Percentiles rank a stretch among this genome's conserved stretches.
Conservation (phyloP, 2,888 invertebrate genomes). For the Chorisops tibialis region DNA sequence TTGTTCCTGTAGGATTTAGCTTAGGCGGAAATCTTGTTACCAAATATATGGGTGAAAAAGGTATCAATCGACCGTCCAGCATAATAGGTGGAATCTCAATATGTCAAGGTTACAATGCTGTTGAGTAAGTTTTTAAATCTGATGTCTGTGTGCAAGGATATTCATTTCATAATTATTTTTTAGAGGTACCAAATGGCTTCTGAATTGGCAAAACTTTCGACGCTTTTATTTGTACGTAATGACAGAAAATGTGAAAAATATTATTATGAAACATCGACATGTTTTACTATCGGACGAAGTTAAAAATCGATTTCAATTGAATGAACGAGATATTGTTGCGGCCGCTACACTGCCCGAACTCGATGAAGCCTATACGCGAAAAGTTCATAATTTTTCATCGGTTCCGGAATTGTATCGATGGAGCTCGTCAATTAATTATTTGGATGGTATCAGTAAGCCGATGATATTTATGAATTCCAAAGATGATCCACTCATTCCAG, state of each 20-base stretch:
- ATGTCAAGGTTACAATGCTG: conserved; percentile 91
- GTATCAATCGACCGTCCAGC: conserved; percentile 60
- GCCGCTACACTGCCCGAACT: conserved; percentile 84
- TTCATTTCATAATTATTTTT: background rate
- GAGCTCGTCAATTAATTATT: conserved; percentile 79
- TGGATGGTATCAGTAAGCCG: conserved; percentile 75
- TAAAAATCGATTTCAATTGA: conserved; percentile 64
- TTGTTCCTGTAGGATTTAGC: conserved; percentile 87
- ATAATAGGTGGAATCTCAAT: conserved; percentile 88
- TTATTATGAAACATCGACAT: conserved; percentile 79
- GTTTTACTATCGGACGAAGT: conserved; percentile 72
- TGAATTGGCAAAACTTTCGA: conserved; percentile 86
- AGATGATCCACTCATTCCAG: conserved; percentile 90
- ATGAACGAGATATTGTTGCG: conserved; percentile 77
- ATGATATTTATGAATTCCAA: conserved; percentile 88
- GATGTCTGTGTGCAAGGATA: background rate
- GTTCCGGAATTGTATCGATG: conserved; percentile 78
- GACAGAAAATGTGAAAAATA: conserved; percentile 87
- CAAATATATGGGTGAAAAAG: conserved; percentile 84
- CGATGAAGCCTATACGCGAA: conserved; percentile 84
- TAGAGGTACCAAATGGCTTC: conserved; percentile 76
- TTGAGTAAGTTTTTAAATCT: conserved; percentile 64
- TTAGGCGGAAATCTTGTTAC: conserved; percentile 90
- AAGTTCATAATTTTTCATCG: conserved; percentile 72
- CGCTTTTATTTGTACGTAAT: conserved; percentile 88